phyloP scores from a whole-genome alignment of 2,797 vertebrate genomes.

The Propithecus perrieri region DNA sequence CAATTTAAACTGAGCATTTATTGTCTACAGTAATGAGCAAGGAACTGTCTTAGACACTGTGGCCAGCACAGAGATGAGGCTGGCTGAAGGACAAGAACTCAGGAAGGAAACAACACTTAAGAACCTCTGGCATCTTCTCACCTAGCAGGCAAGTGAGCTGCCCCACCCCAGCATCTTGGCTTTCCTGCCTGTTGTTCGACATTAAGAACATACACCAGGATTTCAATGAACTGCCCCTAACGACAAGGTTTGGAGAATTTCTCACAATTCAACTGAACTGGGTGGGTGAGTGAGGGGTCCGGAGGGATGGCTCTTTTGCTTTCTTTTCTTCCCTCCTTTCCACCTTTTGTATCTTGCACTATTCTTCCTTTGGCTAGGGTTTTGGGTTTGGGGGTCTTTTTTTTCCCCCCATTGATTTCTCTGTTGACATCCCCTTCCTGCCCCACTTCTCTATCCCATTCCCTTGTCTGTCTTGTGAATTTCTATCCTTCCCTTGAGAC shows the following conservation, averaged over 20 bases:
- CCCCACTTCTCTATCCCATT: not conserved
- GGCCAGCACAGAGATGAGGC: not conserved
- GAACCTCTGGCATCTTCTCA: not conserved
- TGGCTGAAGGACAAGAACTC: not conserved
- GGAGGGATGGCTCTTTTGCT: not conserved
- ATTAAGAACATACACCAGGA: not conserved
- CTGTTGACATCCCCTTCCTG: not conserved
- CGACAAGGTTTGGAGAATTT: not conserved
- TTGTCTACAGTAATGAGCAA: not conserved
- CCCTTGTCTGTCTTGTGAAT: not conserved
- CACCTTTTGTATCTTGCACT: not conserved
- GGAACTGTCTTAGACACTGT: not conserved
- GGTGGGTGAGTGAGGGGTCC: not conserved
- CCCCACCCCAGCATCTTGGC: too few species aligned
- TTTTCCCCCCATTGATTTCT: accelerated
- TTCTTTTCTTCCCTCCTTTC: not conserved
- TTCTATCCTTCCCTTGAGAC: not conserved
- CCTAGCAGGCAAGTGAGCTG: not conserved
- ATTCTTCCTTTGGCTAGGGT: not conserved
- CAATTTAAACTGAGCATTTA: not conserved
- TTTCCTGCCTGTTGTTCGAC: not conserved
- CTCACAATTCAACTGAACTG: not conserved
- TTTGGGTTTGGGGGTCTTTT: too few species aligned
- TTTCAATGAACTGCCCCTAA: not conserved
- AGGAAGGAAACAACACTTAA: not conserved